These are phyloP conservation scores for Corvus hawaiiensis DNA, from an alignment of 2,113 vertebrate genomes.

Conservation along the genomic window DNA sequence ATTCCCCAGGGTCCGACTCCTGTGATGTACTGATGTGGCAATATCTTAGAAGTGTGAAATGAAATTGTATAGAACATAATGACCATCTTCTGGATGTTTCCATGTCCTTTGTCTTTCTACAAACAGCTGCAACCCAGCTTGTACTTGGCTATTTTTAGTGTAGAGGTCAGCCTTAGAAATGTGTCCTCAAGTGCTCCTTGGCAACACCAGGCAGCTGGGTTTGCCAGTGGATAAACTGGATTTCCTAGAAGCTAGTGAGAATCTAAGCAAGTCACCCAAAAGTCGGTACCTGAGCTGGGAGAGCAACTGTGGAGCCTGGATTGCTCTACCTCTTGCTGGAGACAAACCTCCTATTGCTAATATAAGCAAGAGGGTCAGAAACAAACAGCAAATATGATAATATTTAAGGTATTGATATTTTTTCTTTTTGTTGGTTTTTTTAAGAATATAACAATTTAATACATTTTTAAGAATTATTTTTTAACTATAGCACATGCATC, in stretches of 20 bases:
- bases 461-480: not conserved
- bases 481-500: not conserved
- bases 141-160: not conserved
- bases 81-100: not conserved
- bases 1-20: not conserved
- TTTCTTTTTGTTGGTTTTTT: not conserved
- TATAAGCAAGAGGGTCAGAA: not conserved
- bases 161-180: not conserved
- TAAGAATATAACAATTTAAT: not conserved
- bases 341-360: not conserved
- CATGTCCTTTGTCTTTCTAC: not conserved
- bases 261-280: not conserved
- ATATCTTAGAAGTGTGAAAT: not conserved
- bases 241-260: constrained; percentile 17
- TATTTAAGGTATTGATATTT: not conserved
- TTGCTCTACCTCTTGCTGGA: not conserved
- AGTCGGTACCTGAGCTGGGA: not conserved
- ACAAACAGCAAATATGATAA: not conserved
- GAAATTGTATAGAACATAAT: not conserved
- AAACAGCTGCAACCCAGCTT: not conserved
- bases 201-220: not conserved
- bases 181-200: constrained; percentile 29
- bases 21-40: no score
- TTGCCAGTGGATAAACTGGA: not conserved
- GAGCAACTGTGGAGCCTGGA: not conserved